Conservation (phyloP, 1,140 invertebrate genomes). For the Ips typographus region DNA sequence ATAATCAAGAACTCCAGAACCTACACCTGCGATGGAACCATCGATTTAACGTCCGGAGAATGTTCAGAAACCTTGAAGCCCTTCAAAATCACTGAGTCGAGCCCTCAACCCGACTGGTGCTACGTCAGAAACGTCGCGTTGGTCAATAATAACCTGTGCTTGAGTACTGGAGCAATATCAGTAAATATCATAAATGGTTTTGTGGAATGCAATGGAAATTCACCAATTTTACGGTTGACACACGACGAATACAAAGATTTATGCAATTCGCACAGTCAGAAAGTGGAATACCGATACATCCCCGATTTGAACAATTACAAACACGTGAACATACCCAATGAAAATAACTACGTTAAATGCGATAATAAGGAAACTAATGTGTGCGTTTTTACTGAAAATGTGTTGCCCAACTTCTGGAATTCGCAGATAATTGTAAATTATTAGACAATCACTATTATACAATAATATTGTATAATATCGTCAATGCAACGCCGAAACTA, state of each 20-base stretch:
- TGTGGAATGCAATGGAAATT: not conserved
- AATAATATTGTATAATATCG: too few relatives aligned
- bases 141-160: conserved; percentile 20
- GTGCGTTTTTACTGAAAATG: conserved; percentile 26
- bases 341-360: conserved; percentile 26
- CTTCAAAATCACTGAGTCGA: conserved; percentile 14
- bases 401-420: too few relatives aligned
- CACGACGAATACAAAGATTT: conserved; percentile 26
- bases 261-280: conserved; percentile 4
- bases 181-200: conserved; percentile 3
- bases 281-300: conserved; percentile 15
- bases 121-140: conserved; percentile 7
- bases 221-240: not conserved
- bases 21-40: not conserved
- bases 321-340: conserved; percentile 23
- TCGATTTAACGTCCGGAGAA: conserved; percentile 3
- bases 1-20: conserved; percentile 10
- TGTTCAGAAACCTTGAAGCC: conserved; percentile 9
- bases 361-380: conserved; percentile 17
- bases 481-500: too few relatives aligned
- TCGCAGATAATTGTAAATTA: too few relatives aligned
- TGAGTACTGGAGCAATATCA: conserved; percentile 2
- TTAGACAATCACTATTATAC: too few relatives aligned
- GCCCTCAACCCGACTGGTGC: conserved; percentile 22
- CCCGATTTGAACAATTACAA: conserved; percentile 8